Base-by-base conservation (phyloP, 2,113 vertebrate species). In the Tinamus guttatus region DNA sequence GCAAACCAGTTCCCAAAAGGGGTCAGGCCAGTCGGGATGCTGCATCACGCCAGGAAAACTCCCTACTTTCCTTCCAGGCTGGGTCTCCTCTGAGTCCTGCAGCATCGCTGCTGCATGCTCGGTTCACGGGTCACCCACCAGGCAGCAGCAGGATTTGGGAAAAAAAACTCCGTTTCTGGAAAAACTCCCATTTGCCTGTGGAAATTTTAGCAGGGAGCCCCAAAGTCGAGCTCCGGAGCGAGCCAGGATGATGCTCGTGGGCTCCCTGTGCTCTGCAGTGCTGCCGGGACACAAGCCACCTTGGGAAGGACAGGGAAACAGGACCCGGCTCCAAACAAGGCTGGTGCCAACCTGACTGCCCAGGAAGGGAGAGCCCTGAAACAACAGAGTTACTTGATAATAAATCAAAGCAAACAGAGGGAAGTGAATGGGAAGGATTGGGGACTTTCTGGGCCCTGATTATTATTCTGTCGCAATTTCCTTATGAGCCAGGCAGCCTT, bases 361-460 rank as follows among this genome's bases (percentile, higher is more conserved):
- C 69, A 90, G 93, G 92, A 95, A 96, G 93, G 83, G 94, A 94
- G 80, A 96, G 93, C 78, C 81, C 34, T 0, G 1, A 52, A 62
- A 43, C 65, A 84, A 36, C 69, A 36, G 45, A 9, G 0, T n/a
- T 45, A 13, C 1, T 30, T 5, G 5, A 27, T n/a, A 88, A 86
- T 73, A 95, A 97, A 92, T 73, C 65, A 94, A 38, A 88, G 60
- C 69, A 89, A 96, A 96, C 80, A 95, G 93, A 93, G 58, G 58
- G 51, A 83, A 2, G 30, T 0, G 1, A 32, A 75, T 47, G 25
- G 64, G 22, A 91, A 85, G 0, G 2, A 3, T 1, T 62, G 0
- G 32, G 88, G 93, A 76, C 90, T 97, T 89, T 95, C 85, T 90
- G 83, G 81, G 40, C 52, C 21, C 58, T 79, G 34, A 17, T 78